Conservation (phyloP, 2,888 invertebrate genomes). For the Ommatoiulus sabulosus region DNA sequence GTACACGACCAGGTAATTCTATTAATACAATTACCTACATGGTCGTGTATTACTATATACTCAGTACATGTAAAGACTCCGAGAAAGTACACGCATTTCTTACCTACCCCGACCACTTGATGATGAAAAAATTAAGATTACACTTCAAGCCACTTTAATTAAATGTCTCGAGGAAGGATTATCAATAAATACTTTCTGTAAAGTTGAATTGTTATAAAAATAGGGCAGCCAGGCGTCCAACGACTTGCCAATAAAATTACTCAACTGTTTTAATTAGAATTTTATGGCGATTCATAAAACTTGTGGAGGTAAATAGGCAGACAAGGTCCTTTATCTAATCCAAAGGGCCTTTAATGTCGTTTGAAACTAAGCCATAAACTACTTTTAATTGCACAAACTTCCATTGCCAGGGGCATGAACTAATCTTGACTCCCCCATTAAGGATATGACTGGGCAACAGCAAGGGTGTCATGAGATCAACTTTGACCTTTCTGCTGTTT, state of each 20-base stretch:
- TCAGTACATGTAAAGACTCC: too few species aligned
- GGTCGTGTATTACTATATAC: too few species aligned
- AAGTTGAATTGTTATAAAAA: not conserved
- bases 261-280: slow-evolving; percentile 38
- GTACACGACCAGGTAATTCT: too few species aligned
- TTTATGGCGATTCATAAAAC: slow-evolving; percentile 45
- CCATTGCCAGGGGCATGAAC: slow-evolving; percentile 11
- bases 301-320: not conserved
- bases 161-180: not conserved
- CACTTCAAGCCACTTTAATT: not conserved
- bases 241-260: slow-evolving; percentile 17
- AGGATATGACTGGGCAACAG: not conserved
- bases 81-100: too few species aligned
- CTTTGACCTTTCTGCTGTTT: slow-evolving; percentile 14
- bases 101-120: too few species aligned
- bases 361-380: slow-evolving; percentile 23
- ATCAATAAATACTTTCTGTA: not conserved
- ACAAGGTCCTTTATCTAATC: not conserved
- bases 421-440: slow-evolving; percentile 37
- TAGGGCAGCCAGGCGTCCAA: not conserved
- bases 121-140: too few species aligned
- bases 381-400: slow-evolving; percentile 14
- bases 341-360: not conserved
- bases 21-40: too few species aligned
- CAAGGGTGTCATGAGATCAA: not conserved